Evolutionary conservation across 2,888 invertebrate genomes (phyloP).

Genomic region (Pristionchus maxplancki): DNA sequence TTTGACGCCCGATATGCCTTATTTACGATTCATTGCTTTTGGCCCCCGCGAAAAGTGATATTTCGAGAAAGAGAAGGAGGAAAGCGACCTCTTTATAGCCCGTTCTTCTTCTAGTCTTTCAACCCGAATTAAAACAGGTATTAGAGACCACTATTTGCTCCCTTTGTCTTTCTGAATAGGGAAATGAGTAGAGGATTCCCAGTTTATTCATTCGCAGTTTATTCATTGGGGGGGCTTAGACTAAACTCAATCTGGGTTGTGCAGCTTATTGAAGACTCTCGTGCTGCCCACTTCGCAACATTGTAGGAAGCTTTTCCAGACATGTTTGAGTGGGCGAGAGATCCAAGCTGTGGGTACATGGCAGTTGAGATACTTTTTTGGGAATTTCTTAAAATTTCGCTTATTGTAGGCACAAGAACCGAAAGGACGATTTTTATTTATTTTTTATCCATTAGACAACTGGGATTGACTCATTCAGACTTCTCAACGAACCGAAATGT

Average conservation of each 20-base stretch:
- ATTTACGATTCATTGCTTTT: slow-evolving; percentile 40
- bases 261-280: not conserved
- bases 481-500: not conserved
- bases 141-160: not conserved
- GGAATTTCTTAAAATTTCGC: no score
- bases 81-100: not conserved
- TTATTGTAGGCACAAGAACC: no score
- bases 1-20: slow-evolving; percentile 13
- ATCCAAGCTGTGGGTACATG: not conserved
- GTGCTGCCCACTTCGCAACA: not conserved
- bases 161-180: not conserved
- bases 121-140: not conserved
- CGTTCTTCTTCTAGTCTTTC: no score
- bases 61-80: slow-evolving; percentile 10
- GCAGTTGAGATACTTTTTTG: no score
- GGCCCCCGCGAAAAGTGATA: slow-evolving; percentile 23
- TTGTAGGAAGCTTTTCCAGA: not conserved
- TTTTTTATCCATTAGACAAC: no score
- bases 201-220: not conserved
- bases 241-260: not conserved
- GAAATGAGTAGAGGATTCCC: not conserved
- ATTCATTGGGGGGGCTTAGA: not conserved
- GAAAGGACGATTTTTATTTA: no score
- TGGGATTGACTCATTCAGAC: not conserved
- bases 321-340: not conserved